Conservation (phyloP, 2,797 vertebrate species). For the Betta splendens region DNA sequence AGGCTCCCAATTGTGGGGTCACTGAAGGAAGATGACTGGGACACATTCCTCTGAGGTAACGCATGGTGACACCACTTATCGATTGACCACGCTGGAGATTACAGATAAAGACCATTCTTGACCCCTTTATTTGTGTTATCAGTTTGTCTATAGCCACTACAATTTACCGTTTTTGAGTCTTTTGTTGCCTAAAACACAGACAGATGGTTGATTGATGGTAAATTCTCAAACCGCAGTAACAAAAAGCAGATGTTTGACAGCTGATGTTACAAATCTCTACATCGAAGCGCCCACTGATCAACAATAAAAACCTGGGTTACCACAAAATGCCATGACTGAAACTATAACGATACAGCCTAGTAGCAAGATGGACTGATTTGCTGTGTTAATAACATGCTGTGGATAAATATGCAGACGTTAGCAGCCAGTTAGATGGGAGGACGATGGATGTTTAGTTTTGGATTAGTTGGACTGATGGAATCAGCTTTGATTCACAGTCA, state of each 20-base stretch:
- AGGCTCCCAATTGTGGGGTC: constrained; percentile 2
- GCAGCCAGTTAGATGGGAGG: constrained; percentile 59
- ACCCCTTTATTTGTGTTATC: constrained; percentile 9
- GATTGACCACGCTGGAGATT: constrained; percentile 46
- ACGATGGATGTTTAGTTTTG: constrained; percentile 56
- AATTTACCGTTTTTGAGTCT: neutral
- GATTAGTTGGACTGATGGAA: constrained; percentile 55
- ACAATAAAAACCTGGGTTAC: constrained; percentile 17
- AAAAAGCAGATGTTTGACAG: constrained; percentile 32
- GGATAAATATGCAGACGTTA: constrained; percentile 44
- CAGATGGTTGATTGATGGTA: constrained; percentile 34
- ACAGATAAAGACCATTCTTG: constrained; percentile 29
- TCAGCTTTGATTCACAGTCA: constrained; percentile 30
- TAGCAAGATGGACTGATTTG: constrained; percentile 37
- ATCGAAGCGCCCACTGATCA: constrained; percentile 22
- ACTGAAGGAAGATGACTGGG: constrained; percentile 15
- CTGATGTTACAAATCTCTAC: constrained; percentile 28
- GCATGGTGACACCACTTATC: constrained; percentile 31
- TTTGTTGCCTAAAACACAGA: constrained; percentile 28
- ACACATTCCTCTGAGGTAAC: constrained; percentile 35
- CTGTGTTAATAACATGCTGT: constrained; percentile 50
- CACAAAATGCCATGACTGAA: constrained; percentile 21
- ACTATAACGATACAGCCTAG: constrained; percentile 32
- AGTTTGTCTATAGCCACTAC: constrained; percentile 7
- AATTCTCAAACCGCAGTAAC: constrained; percentile 28